phyloP scores from a whole-genome alignment of 1,140 invertebrate species.

The Zophobas morio region DNA sequence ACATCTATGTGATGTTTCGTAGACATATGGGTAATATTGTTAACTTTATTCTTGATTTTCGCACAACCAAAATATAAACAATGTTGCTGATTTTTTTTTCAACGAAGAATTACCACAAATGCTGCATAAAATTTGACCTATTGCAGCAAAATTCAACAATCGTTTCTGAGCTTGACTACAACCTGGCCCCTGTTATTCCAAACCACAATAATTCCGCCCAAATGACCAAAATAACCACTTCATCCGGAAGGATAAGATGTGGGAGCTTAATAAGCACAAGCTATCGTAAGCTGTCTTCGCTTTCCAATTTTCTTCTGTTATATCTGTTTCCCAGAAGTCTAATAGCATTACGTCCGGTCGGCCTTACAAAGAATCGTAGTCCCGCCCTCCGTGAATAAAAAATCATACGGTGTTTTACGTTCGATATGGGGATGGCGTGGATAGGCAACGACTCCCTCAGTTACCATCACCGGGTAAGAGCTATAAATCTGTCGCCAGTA shows the following conservation, averaged over 20 bases:
- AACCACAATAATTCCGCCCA: background rate
- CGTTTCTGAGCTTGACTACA: no score
- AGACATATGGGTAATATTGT: no score
- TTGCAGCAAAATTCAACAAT: no score
- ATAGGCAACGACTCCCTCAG: constrained; percentile 19
- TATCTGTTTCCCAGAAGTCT: constrained; percentile 28
- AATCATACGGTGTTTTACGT: constrained; percentile 34
- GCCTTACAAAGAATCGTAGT: constrained; percentile 2
- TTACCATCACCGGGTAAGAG: constrained; percentile 21
- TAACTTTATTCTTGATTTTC: no score
- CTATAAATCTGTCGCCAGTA: constrained; percentile 32
- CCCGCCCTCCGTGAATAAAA: constrained; percentile 20
- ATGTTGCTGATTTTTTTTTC: no score
- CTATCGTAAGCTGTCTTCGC: constrained; percentile 25
- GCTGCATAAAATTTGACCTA: no score
- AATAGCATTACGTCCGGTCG: constrained; percentile 20
- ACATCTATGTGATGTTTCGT: no score
- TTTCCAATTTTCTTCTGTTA: constrained; percentile 13
- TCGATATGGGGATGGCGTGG: constrained; percentile 4
- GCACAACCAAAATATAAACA: no score
- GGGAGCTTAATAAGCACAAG: constrained; percentile 22
- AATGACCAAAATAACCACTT: background rate
- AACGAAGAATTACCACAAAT: no score
- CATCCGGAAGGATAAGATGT: constrained; percentile 14
- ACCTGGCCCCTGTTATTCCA: background rate